phyloP scores from a whole-genome alignment of 2,797 vertebrate genomes.

The Naso thynnoides region DNA sequence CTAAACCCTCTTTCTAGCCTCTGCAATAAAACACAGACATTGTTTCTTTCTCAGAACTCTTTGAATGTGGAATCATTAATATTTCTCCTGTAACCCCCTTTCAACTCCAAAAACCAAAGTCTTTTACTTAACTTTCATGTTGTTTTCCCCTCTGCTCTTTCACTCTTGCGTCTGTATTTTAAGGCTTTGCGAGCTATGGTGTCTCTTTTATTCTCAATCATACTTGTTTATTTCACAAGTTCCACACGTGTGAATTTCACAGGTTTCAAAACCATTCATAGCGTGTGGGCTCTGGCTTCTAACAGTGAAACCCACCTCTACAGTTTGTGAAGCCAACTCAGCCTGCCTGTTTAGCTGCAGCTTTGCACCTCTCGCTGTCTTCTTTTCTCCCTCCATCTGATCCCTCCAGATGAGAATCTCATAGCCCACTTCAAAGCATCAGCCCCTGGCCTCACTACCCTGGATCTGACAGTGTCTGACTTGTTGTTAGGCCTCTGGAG shows the following conservation, averaged over 20 bases:
- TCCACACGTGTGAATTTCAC: conserved; percentile 27
- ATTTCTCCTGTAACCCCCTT: conserved; percentile 17
- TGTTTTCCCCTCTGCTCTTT: conserved; percentile 1
- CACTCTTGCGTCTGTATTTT: conserved; percentile 3
- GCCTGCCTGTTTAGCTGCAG: conserved; percentile 61
- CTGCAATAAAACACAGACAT: conserved; percentile 9
- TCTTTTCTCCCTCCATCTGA: conserved; percentile 68
- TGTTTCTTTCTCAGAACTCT: conserved; percentile 10
- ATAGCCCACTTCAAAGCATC: conserved; percentile 80
- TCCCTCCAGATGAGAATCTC: conserved; percentile 76
- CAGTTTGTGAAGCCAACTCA: conserved; percentile 47
- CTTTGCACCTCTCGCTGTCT: conserved; percentile 70
- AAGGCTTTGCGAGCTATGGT: neutral
- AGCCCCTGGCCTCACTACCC: conserved; percentile 71
- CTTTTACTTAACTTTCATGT: neutral
- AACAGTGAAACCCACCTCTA: conserved; percentile 38
- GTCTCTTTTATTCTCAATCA: conserved; percentile 24
- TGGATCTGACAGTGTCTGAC: conserved; percentile 79
- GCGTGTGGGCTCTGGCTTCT: conserved; percentile 18
- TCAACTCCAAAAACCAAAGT: conserved; percentile 7
- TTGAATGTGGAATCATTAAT: conserved; percentile 47
- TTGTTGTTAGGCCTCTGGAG: conserved; percentile 78
- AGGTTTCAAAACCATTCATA: conserved; percentile 34
- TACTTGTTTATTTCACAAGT: conserved; percentile 38
- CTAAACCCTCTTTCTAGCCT: conserved; percentile 21